These are phyloP conservation scores for Coturnix japonica DNA, from an alignment of 2,113 vertebrate species.

Conservation along the genomic window DNA sequence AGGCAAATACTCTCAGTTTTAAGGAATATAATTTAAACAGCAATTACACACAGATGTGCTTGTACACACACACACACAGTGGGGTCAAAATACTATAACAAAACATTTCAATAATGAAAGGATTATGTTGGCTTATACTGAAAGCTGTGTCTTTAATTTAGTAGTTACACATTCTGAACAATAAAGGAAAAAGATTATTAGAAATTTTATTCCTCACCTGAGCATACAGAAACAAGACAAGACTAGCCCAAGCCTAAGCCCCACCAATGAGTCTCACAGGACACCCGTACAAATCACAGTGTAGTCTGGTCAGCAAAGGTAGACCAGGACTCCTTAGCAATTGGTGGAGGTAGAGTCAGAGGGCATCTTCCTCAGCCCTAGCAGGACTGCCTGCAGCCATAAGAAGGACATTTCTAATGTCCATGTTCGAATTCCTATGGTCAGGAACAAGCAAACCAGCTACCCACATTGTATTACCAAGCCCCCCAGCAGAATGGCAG, in stretches of 20 bases:
- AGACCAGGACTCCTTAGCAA: background rate
- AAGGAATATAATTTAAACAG: background rate
- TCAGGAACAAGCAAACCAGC: background rate
- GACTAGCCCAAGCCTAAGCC: background rate
- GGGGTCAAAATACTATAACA: background rate
- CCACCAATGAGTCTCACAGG: background rate
- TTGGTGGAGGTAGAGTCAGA: fast-evolving
- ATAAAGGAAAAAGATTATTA: background rate
- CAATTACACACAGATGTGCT: background rate
- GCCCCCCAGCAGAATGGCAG: fast-evolving
- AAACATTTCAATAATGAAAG: background rate
- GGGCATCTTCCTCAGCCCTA: background rate
- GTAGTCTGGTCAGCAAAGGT: background rate
- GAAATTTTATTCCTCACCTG: background rate
- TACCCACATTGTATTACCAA: background rate
- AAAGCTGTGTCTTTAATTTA: constrained; percentile 5
- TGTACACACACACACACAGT: background rate
- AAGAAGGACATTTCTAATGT: background rate
- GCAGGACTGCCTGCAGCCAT: background rate
- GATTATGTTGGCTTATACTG: constrained; percentile 17
- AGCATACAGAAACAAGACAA: background rate
- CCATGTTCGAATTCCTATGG: fast-evolving
- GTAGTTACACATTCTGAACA: background rate
- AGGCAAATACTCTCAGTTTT: background rate
- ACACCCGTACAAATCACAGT: background rate